Conservation (phyloP, 2,888 invertebrate species). For the Minunthozetes semirufus region DNA sequence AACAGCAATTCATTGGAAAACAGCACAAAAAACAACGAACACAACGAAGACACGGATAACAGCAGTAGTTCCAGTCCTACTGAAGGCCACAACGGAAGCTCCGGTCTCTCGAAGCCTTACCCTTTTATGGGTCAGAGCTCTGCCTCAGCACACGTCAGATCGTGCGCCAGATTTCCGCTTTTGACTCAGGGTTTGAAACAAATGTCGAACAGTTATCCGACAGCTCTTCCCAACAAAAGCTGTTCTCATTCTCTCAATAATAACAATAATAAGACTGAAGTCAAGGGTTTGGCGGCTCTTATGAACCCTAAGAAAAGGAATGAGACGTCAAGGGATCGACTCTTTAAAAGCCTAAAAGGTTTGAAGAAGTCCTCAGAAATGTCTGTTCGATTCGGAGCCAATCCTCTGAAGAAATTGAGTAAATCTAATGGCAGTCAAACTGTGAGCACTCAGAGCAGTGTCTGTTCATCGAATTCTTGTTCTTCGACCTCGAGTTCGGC, state of each 20-base stretch:
- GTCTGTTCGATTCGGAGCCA: neutral
- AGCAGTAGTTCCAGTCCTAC: constrained; percentile 11
- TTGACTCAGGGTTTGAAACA: constrained; percentile 29
- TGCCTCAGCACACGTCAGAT: constrained; percentile 35
- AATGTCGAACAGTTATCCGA: neutral
- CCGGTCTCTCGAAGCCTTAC: neutral
- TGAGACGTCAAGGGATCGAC: constrained; percentile 41
- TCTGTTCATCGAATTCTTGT: neutral
- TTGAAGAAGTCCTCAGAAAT: constrained; percentile 41
- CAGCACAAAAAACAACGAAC: neutral
- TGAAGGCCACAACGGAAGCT: neutral
- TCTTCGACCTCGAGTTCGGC: neutral
- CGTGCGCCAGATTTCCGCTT: constrained; percentile 41
- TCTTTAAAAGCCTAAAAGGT: constrained; percentile 42
- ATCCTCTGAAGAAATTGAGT: neutral
- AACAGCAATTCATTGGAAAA: neutral
- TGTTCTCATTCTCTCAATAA: constrained; percentile 37
- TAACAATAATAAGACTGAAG: neutral
- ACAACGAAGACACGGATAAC: constrained; percentile 17
- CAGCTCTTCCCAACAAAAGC: constrained; percentile 30
- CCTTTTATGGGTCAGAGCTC: neutral
- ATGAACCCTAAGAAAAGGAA: constrained; percentile 37
- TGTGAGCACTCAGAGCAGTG: neutral
- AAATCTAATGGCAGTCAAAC: neutral
- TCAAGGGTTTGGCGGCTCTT: constrained; percentile 23